Percentiles rank a stretch among this genome's conserved stretches.
These are phyloP conservation scores for Eupristina koningsbergeri DNA, from an alignment of 1,140 invertebrate genomes.

Conservation along the genomic window DNA sequence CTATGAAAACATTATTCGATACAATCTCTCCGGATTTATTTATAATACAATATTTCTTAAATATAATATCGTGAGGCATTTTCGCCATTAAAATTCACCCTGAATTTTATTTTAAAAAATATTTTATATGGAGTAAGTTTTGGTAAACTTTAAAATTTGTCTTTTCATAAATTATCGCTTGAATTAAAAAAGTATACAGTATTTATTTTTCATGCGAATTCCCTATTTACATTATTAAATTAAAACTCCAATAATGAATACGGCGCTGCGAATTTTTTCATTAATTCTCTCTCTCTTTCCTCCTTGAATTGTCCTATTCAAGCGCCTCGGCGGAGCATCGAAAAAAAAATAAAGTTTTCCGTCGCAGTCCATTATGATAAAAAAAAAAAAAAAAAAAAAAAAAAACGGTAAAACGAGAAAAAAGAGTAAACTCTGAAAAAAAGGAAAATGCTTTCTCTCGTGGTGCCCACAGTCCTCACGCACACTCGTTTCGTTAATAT, in stretches of 20 bases:
- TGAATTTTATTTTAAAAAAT: background rate
- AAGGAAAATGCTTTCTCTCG: constrained; percentile 35
- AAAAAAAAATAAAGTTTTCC: constrained; percentile 39
- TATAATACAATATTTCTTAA: background rate
- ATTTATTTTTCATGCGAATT: constrained; percentile 14
- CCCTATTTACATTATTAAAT: constrained; percentile 38
- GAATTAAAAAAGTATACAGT: background rate
- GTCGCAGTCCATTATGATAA: constrained; percentile 8
- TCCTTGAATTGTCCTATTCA: constrained; percentile 21
- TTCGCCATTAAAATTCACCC: background rate
- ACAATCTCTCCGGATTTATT: background rate
- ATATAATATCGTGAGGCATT: background rate
- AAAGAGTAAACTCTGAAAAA: background rate
- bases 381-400: background rate
- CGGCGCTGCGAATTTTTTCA: background rate
- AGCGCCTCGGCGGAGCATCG: background rate
- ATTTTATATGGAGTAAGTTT: background rate
- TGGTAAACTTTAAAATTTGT: background rate
- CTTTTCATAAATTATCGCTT: background rate
- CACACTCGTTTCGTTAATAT: constrained; percentile 22
- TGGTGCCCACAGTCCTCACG: background rate
- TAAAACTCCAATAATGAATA: constrained; percentile 40
- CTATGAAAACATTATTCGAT: background rate
- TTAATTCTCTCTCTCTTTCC: background rate
- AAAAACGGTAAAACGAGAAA: too few species aligned